Evolutionary conservation across 53 echinoderm and acorn worm genomes (phyloP).

Genomic region (Paracentrotus lividus): DNA sequence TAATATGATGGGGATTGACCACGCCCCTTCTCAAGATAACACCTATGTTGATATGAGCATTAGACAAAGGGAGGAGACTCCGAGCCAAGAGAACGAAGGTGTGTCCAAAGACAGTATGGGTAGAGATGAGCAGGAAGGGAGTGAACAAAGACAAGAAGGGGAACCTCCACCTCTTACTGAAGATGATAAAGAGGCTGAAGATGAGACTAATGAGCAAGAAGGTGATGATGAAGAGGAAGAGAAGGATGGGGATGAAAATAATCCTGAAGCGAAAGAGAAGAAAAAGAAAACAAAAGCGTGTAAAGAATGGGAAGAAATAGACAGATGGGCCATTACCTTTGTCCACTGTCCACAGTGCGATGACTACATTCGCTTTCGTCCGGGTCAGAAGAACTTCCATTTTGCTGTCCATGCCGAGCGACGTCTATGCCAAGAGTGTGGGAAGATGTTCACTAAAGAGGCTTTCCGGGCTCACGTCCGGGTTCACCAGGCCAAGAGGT

Average conservation of each 20-base stretch:
- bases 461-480: conserved; percentile 61
- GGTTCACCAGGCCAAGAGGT: conserved; percentile 47
- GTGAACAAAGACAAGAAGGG: background rate
- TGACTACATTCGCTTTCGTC: conserved; percentile 61
- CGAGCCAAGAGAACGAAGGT: background rate
- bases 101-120: background rate
- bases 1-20: conserved; percentile 15
- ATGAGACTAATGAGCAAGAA: conserved; percentile 17
- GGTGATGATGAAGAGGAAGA: conserved; percentile 35
- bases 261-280: conserved; percentile 24
- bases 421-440: conserved; percentile 63
- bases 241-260: conserved; percentile 30
- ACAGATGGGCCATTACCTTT: conserved; percentile 61
- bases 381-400: conserved; percentile 66
- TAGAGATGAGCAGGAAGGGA: background rate
- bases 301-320: conserved; percentile 67
- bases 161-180: conserved; percentile 7
- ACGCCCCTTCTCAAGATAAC: conserved; percentile 41
- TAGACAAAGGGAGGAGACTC: conserved; percentile 26
- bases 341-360: conserved; percentile 64
- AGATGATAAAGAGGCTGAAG: conserved; percentile 10
- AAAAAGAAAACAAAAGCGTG: conserved; percentile 38
- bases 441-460: conserved; percentile 67
- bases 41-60: conserved; percentile 53
- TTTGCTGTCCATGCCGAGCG: conserved; percentile 63